Conservation (phyloP, 2,888 invertebrate genomes). For the Coelogynopora nodosa region DNA sequence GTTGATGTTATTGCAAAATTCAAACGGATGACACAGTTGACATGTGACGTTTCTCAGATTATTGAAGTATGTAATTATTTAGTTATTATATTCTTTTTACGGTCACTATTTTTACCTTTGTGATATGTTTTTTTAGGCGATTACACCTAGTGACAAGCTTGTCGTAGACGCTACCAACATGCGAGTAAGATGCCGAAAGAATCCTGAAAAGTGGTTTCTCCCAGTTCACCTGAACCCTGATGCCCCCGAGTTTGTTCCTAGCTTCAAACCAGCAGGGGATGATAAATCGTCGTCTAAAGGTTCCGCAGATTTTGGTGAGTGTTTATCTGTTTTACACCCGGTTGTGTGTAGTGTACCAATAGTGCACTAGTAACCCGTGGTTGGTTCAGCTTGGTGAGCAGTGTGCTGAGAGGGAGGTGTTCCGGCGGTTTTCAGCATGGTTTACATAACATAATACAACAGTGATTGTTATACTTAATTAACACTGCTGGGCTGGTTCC, state of each 20-base stretch:
- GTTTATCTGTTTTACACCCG: too few species aligned
- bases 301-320: not conserved
- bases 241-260: conserved; percentile 39
- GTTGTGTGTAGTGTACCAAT: too few species aligned
- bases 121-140: conserved; percentile 17
- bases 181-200: not conserved
- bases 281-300: not conserved
- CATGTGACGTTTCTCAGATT: not conserved
- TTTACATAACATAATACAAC: too few species aligned
- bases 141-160: conserved; percentile 7
- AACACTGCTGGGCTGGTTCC: too few species aligned
- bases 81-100: not conserved
- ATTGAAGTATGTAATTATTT: not conserved
- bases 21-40: conserved; percentile 40
- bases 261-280: not conserved
- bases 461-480: too few species aligned
- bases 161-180: not conserved
- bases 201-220: conserved; percentile 29
- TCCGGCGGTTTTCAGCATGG: too few species aligned
- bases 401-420: too few species aligned
- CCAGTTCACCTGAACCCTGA: conserved; percentile 38
- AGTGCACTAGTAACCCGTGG: too few species aligned
- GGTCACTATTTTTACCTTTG: not conserved
- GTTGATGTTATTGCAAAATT: conserved; percentile 43
- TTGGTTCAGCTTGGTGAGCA: too few species aligned